Evolutionary conservation across 1,140 invertebrate species (phyloP).

Genomic region (Halyomorpha halys): DNA sequence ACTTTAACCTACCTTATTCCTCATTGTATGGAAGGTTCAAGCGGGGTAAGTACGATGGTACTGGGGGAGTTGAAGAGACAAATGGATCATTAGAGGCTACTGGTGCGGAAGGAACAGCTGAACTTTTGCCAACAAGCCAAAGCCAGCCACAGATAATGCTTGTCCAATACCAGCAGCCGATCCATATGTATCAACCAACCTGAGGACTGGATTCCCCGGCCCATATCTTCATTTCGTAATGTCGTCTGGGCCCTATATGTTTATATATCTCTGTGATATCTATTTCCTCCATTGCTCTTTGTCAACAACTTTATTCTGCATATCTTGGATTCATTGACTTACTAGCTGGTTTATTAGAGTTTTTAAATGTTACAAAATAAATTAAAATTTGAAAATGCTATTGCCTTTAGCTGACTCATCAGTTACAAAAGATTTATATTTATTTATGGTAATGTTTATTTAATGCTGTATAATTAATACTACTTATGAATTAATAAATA

Average conservation of each 20-base stretch:
- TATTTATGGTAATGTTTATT: too few relatives aligned
- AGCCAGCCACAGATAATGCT: slow-evolving; percentile 32
- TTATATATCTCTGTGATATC: too few relatives aligned
- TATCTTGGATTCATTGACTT: too few relatives aligned
- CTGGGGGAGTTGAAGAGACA: slow-evolving; percentile 32
- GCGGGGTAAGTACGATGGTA: slow-evolving; percentile 47
- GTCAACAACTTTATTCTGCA: too few relatives aligned
- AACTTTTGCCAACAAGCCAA: slow-evolving; percentile 9
- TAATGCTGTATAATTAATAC: too few relatives aligned
- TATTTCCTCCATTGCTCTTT: too few relatives aligned
- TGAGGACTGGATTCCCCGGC: slow-evolving; percentile 9
- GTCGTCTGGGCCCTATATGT: background rate
- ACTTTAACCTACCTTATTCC: slow-evolving; percentile 80
- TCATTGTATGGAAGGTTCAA: slow-evolving; percentile 81
- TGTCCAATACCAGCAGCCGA: slow-evolving; percentile 32
- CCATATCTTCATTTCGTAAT: slow-evolving; percentile 13
- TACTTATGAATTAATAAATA: too few relatives aligned
- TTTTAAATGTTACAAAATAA: too few relatives aligned
- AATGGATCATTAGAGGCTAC: background rate
- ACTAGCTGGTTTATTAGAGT: too few relatives aligned
- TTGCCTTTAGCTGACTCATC: too few relatives aligned
- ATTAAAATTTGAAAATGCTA: too few relatives aligned
- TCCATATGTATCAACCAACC: slow-evolving; percentile 30
- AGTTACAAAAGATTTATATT: too few relatives aligned
- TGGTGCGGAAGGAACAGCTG: slow-evolving; percentile 9